Conservation (phyloP, 2,797 vertebrate genomes). For the Lepilemur septentrionalis region DNA sequence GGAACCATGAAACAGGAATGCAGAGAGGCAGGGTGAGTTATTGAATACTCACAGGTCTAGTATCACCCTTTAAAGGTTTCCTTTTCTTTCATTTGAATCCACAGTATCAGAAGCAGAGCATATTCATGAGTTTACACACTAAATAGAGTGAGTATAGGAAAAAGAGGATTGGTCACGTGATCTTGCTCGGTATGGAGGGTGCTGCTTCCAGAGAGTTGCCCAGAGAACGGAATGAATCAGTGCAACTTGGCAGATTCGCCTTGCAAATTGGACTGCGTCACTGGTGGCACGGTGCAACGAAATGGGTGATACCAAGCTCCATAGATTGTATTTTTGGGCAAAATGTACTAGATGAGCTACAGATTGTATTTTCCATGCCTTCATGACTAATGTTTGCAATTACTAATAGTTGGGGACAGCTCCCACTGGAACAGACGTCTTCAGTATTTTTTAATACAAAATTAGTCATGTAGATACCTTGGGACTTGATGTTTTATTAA, state of each 20-base stretch:
- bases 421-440: conserved; percentile 60
- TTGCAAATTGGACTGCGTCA: neutral
- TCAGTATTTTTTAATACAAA: conserved; percentile 55
- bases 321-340: conserved; percentile 50
- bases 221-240: neutral
- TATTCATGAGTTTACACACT: neutral
- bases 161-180: no score
- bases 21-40: fast-evolving
- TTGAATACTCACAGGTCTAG: fast-evolving
- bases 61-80: neutral
- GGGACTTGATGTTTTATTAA: conserved; percentile 57
- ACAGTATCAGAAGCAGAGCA: neutral
- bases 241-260: neutral
- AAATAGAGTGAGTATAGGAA: neutral
- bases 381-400: conserved; percentile 66
- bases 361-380: conserved; percentile 63
- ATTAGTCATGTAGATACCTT: conserved; percentile 55
- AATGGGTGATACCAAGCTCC: neutral
- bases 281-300: neutral
- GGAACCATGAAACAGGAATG: neutral
- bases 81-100: neutral
- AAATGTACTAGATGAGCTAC: conserved; percentile 17
- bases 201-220: neutral
- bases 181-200: neutral
- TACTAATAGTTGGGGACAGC: conserved; percentile 54